Percentiles rank a stretch among this genome's conserved stretches.
These are phyloP conservation scores for Porites australiensis DNA, from an alignment of 64 coral and sea anemone species.

Conservation along the genomic window DNA sequence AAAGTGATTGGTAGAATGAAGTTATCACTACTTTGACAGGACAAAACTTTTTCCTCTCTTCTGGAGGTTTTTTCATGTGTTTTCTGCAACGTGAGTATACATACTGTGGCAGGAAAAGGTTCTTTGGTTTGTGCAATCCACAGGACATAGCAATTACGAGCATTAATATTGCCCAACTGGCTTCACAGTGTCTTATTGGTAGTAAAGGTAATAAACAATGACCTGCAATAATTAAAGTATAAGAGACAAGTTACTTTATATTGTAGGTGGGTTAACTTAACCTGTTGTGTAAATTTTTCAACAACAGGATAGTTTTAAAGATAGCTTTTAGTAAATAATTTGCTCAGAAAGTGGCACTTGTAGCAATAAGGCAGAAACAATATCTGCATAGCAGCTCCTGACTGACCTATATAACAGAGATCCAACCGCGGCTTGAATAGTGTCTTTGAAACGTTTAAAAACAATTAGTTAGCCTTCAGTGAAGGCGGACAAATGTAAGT, in stretches of 20 bases:
- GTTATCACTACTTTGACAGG: constrained; percentile 41
- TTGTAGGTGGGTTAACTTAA: no score
- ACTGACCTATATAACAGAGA: background rate
- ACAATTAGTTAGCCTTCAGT: constrained; percentile 2
- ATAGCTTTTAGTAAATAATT: no score
- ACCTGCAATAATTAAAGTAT: constrained; percentile 12
- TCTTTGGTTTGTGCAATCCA: constrained; percentile 41
- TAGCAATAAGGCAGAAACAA: no score
- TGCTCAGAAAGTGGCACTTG: no score
- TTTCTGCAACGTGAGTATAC: constrained; percentile 2
- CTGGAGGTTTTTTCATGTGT: constrained; percentile 6
- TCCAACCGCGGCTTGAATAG: background rate
- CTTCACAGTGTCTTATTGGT: constrained; percentile 22
- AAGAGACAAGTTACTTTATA: no score
- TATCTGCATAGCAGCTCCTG: background rate
- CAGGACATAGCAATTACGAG: background rate
- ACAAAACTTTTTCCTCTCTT: constrained; percentile 6
- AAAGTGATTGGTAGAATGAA: no score
- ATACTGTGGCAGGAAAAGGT: constrained; percentile 13
- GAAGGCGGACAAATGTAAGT: constrained; percentile 2
- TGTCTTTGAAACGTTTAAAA: constrained; percentile 4
- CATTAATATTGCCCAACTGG: constrained; percentile 25
- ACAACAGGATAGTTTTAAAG: no score
- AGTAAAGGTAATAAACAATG: constrained; percentile 27
- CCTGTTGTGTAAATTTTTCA: no score